These are phyloP conservation scores for Mantis religiosa DNA, from an alignment of 2,888 invertebrate species.

Conservation along the genomic window DNA sequence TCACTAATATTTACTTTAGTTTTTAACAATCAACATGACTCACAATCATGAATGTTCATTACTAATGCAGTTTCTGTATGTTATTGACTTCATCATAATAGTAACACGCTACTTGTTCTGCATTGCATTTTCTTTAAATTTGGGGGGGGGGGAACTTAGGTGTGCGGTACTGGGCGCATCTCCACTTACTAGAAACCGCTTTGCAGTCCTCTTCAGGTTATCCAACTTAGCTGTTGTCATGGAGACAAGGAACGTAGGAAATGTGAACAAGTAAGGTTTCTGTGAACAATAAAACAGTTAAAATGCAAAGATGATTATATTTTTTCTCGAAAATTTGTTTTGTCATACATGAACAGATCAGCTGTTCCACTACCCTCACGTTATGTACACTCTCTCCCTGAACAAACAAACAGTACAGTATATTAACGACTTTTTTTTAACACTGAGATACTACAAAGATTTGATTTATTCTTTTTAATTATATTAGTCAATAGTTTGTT, in stretches of 20 bases:
- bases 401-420: neutral
- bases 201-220: too few species aligned
- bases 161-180: too few species aligned
- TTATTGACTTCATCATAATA: too few species aligned
- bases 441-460: neutral
- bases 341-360: neutral
- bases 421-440: neutral
- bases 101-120: too few species aligned
- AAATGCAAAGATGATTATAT: conserved; percentile 1
- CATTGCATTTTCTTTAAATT: too few species aligned
- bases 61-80: too few species aligned
- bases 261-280: neutral
- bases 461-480: neutral
- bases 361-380: neutral
- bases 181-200: too few species aligned
- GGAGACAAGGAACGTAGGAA: neutral
- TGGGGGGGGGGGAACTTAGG: too few species aligned
- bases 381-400: neutral
- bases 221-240: neutral
- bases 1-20: too few species aligned
- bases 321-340: neutral
- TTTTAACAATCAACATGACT: too few species aligned
- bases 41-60: too few species aligned
- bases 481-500: neutral
- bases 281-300: neutral